Conservation (phyloP, 1,140 invertebrate genomes). For the Platorchestia sp. region DNA sequence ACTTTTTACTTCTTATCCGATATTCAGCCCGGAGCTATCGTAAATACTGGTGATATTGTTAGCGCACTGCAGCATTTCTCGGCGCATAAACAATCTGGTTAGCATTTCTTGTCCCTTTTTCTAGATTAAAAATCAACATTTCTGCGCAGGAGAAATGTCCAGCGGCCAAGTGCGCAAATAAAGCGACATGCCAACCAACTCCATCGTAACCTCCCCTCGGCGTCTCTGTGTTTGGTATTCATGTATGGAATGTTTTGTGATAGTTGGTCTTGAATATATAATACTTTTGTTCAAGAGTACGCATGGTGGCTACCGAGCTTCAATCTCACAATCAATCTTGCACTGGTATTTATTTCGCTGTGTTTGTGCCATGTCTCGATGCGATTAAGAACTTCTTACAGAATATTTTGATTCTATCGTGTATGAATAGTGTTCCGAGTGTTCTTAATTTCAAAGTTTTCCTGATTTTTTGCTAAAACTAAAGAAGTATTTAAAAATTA, state of each 20-base stretch:
- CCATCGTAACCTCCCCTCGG: not conserved
- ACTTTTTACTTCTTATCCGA: not conserved
- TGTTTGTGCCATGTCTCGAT: too few relatives aligned
- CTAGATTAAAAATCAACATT: slow-evolving; percentile 12
- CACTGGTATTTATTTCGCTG: too few relatives aligned
- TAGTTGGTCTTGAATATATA: not conserved
- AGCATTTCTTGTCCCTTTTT: not conserved
- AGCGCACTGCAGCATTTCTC: not conserved
- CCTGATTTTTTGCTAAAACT: too few relatives aligned
- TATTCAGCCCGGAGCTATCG: slow-evolving; percentile 18
- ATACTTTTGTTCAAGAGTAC: not conserved
- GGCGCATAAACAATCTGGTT: slow-evolving; percentile 14
- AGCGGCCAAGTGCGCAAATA: slow-evolving; percentile 1
- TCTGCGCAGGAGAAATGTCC: not conserved
- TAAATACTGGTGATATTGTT: slow-evolving; percentile 33
- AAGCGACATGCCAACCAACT: not conserved
- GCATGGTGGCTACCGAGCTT: not conserved
- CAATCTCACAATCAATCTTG: not conserved
- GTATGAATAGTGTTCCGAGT: too few relatives aligned
- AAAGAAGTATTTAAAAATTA: too few relatives aligned
- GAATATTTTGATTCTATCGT: too few relatives aligned
- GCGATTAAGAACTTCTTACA: too few relatives aligned
- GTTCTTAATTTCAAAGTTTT: too few relatives aligned
- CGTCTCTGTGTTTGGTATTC: not conserved
- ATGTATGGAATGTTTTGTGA: not conserved